These are phyloP conservation scores for Enteromius treurensis DNA, from an alignment of 2,797 vertebrate species.

Conservation along the genomic window DNA sequence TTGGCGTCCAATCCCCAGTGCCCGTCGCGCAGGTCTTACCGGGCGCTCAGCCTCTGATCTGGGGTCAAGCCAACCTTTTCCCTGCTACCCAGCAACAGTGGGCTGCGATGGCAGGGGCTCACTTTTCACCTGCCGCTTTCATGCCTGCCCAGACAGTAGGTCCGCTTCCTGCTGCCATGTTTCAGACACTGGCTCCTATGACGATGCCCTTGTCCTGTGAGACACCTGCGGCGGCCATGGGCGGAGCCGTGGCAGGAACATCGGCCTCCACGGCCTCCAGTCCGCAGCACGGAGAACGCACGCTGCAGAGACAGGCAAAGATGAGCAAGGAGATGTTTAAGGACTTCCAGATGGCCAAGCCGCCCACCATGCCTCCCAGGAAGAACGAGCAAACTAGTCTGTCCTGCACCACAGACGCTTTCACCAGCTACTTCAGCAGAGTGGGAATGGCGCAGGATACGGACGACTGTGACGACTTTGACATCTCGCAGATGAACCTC, in stretches of 20 bases:
- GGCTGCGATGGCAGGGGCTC: slow-evolving; percentile 93
- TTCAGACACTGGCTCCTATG: slow-evolving; percentile 92
- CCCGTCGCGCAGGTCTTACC: slow-evolving; percentile 95
- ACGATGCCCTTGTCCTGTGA: slow-evolving; percentile 85
- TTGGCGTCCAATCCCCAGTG: slow-evolving; percentile 90
- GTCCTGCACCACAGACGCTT: slow-evolving; percentile 93
- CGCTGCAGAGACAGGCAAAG: slow-evolving; percentile 79
- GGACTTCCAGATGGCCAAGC: slow-evolving; percentile 97
- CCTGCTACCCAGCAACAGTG: slow-evolving; percentile 95
- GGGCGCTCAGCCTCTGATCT: slow-evolving; percentile 93
- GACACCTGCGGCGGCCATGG: slow-evolving; percentile 67
- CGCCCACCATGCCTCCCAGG: slow-evolving; percentile 90
- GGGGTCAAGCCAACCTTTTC: slow-evolving; percentile 95
- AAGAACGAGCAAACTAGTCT: slow-evolving; percentile 87
- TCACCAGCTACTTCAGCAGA: slow-evolving; percentile 95
- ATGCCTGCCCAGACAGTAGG: slow-evolving; percentile 96
- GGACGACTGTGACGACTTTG: slow-evolving; percentile 98
- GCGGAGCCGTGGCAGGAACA: slow-evolving; percentile 60
- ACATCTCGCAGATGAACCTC: slow-evolving; percentile 99
- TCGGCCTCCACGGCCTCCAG: slow-evolving; percentile 85
- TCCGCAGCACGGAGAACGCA: slow-evolving; percentile 88
- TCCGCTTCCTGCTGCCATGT: slow-evolving; percentile 95
- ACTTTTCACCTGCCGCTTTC: slow-evolving; percentile 96
- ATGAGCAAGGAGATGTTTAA: slow-evolving; percentile 91
- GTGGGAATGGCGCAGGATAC: slow-evolving; percentile 96